These are phyloP conservation scores for Atherinomorus stipes DNA, from an alignment of 2,113 vertebrate genomes.

Conservation along the genomic window DNA sequence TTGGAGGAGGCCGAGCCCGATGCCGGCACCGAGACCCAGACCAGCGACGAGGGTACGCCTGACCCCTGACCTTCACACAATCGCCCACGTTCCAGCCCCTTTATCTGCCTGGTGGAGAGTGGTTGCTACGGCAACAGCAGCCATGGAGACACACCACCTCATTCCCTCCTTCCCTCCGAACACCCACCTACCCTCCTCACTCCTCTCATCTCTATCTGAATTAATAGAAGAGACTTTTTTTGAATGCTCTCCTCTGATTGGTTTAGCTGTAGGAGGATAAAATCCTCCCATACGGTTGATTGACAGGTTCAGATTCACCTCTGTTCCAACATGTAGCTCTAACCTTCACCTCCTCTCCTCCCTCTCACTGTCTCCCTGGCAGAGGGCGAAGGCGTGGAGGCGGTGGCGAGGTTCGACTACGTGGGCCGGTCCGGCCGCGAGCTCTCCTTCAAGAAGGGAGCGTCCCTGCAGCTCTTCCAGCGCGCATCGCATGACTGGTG, in stretches of 20 bases:
- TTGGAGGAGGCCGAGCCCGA: conserved; percentile 95
- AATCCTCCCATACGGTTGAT: conserved; percentile 45
- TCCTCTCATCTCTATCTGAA: conserved; percentile 30
- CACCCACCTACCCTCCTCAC: background rate
- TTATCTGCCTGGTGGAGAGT: conserved; percentile 44
- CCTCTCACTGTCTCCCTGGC: background rate
- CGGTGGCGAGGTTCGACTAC: conserved; percentile 97
- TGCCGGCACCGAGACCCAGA: conserved; percentile 93
- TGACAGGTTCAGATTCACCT: conserved; percentile 61
- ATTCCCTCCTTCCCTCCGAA: conserved; percentile 7
- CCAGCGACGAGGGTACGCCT: conserved; percentile 94
- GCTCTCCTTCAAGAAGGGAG: conserved; percentile 97
- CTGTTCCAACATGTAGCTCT: conserved; percentile 28
- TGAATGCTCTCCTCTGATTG: conserved; percentile 45
- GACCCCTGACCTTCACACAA: conserved; percentile 70
- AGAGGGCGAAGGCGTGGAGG: conserved; percentile 97
- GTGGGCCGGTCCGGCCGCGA: conserved; percentile 93
- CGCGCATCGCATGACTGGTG: conserved; percentile 99
- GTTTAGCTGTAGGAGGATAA: conserved; percentile 25
- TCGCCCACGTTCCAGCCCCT: conserved; percentile 42
- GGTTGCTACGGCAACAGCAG: conserved; percentile 76
- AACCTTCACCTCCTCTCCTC: conserved; percentile 11
- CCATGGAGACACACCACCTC: conserved; percentile 69
- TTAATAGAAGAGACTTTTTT: conserved; percentile 38
- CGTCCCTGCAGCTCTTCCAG: conserved; percentile 93